These are phyloP conservation scores for Lutjanus campechanus DNA, from an alignment of 2,797 vertebrate genomes.

Conservation along the genomic window DNA sequence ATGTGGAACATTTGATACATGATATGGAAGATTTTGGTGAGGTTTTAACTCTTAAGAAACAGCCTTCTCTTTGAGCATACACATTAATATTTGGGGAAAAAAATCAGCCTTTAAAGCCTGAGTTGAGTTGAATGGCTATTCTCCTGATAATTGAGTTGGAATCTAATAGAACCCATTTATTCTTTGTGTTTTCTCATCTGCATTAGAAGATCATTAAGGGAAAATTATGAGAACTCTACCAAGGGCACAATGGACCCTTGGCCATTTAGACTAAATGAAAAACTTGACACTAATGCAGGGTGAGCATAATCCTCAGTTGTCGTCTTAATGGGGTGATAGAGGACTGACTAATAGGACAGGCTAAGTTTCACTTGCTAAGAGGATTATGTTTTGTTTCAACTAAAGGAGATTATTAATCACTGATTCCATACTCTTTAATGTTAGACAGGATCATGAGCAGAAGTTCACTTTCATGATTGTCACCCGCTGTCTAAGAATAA, in stretches of 20 bases:
- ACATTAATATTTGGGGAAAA: not conserved
- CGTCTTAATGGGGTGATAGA: conserved; percentile 66
- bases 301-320: conserved; percentile 67
- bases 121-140: not conserved
- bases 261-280: conserved; percentile 39
- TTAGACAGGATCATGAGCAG: conserved; percentile 47
- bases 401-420: conserved; percentile 72
- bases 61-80: not conserved
- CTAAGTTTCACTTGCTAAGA: conserved; percentile 73
- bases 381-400: conserved; percentile 82
- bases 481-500: conserved; percentile 61
- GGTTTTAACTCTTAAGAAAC: not conserved
- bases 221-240: conserved; percentile 37
- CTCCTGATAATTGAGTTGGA: not conserved
- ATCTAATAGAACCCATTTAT: not conserved
- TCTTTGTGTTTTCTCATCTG: conserved; percentile 12
- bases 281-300: conserved; percentile 60
- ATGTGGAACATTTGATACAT: no score
- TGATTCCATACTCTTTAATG: conserved; percentile 60
- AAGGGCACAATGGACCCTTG: conserved; percentile 29
- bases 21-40: not conserved
- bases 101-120: not conserved
- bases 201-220: conserved; percentile 16
- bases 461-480: conserved; percentile 64
- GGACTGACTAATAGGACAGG: conserved; percentile 63